Conservation (phyloP, 2,797 vertebrate genomes). For the Melopsittacus undulatus region DNA sequence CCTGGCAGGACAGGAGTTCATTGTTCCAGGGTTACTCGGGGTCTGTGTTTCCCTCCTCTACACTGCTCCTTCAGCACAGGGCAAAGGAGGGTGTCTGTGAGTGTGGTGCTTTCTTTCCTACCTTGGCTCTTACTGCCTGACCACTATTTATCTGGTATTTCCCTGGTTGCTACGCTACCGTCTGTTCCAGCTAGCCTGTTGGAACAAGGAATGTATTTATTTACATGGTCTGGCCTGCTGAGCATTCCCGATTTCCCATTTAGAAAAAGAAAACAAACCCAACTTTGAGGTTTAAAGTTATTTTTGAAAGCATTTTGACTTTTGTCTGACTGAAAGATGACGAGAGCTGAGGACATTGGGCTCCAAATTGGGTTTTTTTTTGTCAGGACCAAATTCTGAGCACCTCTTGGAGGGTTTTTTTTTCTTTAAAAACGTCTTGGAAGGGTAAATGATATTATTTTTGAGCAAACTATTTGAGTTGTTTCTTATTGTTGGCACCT, state of each 20-base stretch:
- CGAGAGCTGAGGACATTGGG: neutral
- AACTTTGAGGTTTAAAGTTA: slow-evolving; percentile 18
- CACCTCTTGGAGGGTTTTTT: neutral
- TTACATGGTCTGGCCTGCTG: slow-evolving; percentile 58
- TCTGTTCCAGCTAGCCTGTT: slow-evolving; percentile 16
- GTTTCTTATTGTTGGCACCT: slow-evolving; percentile 51
- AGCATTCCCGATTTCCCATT: slow-evolving; percentile 48
- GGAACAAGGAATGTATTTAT: slow-evolving; percentile 71
- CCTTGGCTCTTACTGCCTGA: slow-evolving; percentile 53
- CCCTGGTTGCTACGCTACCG: slow-evolving; percentile 66
- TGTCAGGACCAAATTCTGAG: neutral
- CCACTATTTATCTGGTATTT: slow-evolving; percentile 70
- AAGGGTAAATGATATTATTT: slow-evolving; percentile 36
- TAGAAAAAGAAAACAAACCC: neutral
- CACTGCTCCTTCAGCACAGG: neutral
- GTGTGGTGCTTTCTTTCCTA: slow-evolving; percentile 28
- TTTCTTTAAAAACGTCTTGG: neutral
- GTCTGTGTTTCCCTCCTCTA: neutral
- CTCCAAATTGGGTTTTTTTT: neutral
- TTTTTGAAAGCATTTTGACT: slow-evolving; percentile 29
- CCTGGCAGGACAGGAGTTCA: slow-evolving; percentile 64
- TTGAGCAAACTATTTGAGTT: slow-evolving; percentile 23
- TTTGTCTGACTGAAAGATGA: neutral
- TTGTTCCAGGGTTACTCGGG: slow-evolving; percentile 63
- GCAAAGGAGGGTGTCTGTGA: neutral